Evolutionary conservation across 2,113 vertebrate species (phyloP).

Genomic region (Cariama cristata): DNA sequence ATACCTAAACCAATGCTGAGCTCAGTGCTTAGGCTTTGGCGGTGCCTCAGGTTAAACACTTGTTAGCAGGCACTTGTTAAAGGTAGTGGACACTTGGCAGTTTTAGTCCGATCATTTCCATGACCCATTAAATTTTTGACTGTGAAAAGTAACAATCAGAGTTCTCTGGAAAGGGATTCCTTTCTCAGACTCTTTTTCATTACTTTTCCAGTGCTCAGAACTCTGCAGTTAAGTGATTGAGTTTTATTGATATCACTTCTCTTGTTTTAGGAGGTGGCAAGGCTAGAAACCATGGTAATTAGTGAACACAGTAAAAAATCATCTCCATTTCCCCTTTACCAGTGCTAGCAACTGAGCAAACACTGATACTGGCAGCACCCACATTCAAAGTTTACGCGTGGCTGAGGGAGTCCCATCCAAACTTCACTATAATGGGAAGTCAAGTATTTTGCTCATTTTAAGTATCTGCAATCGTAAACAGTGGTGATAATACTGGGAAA

Average conservation of each 20-base stretch:
- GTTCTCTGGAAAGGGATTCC: neutral
- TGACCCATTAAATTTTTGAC: neutral
- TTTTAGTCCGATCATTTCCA: neutral
- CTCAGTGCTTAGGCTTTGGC: neutral
- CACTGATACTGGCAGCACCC: neutral
- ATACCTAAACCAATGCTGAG: neutral
- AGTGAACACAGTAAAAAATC: neutral
- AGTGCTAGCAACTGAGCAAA: neutral
- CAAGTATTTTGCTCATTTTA: conserved; percentile 50
- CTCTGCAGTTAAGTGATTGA: neutral
- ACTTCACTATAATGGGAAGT: conserved; percentile 14
- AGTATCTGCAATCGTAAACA: conserved; percentile 37
- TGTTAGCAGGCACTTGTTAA: neutral
- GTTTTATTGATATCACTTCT: neutral
- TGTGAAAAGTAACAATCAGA: neutral
- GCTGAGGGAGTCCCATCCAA: neutral
- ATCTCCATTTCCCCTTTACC: neutral
- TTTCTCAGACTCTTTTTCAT: neutral
- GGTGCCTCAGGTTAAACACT: neutral
- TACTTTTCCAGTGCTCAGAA: neutral
- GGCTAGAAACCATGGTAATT: neutral
- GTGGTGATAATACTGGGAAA: conserved; percentile 27
- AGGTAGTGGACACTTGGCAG: neutral
- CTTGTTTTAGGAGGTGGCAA: neutral
- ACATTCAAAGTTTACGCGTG: neutral